Base-by-base conservation (phyloP, 2,113 vertebrate genomes). In the Colossoma macropomum region DNA sequence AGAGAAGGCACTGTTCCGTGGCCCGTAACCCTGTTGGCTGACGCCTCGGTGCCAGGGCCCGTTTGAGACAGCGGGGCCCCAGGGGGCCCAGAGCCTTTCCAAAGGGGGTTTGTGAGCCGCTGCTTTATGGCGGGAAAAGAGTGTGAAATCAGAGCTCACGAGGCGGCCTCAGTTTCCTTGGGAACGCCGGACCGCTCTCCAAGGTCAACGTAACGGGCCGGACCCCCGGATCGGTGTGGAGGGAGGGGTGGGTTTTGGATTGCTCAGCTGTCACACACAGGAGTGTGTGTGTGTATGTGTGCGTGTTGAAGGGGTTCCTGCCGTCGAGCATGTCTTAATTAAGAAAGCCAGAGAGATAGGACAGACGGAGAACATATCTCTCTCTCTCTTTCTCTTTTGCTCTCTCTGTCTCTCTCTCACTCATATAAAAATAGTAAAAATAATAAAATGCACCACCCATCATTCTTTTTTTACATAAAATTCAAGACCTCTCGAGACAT, bases 131-230 rank as follows among this genome's bases (percentile, higher is more conserved):
- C 94, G 93, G 94, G 92, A 94, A 93, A 94, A 92, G 95, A 96
- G 95, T 96, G 96, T 96, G 95, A 96, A 97, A 97, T 96, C 95
- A 96, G 95, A 96, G 95, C 95, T 96, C 95, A 96, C 95, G 94
- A 96, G 95, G 95, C 95, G 93, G 96, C 95, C 94, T 91, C 82
- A 75, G 96, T 96, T 95, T 95, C 95, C 95, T 94, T 92, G 96
- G 96, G 96, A 96, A 96, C 94, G 90, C 92, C 27, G 92, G 94
- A 94, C 95, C 83, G 87, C 30, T 89, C 72, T 93, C 92, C 94
- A 95, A 96, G 95, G 96, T 96, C 96, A 96, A 95, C 95, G 94
- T 95, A 94, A 95, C 94, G 95, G 95, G 95, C 94, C 88, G 94
- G 96, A 95, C 96, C 93, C 92, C 80, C 28, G 68, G 80, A 73